Percentiles rank a stretch among this genome's conserved stretches.
Conservation (phyloP, 2,113 vertebrate genomes). For the Neogale vison region DNA sequence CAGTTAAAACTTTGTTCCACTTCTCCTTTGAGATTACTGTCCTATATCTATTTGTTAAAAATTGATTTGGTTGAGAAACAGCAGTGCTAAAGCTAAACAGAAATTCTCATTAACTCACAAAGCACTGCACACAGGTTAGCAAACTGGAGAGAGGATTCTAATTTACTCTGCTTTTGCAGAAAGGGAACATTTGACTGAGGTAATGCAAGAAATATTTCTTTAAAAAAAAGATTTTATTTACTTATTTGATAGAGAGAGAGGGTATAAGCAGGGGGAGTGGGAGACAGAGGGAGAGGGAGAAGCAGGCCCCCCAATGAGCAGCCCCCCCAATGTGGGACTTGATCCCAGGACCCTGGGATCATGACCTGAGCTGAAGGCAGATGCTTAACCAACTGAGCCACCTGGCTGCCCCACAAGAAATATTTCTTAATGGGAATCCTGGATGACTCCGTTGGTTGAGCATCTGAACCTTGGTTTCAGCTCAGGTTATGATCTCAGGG, state of each 20-base stretch:
- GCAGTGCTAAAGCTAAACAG: not conserved
- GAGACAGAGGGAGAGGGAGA: too few species aligned
- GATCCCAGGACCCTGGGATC: too few species aligned
- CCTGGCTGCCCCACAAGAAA: not conserved
- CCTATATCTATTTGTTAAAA: not conserved
- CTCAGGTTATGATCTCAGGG: too few species aligned
- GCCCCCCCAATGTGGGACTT: too few species aligned
- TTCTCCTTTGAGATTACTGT: conserved; percentile 1
- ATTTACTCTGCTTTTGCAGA: not conserved
- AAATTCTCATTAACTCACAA: not conserved
- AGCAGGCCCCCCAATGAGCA: too few species aligned
- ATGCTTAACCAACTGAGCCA: too few species aligned
- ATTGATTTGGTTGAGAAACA: not conserved
- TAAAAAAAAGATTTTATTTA: not conserved
- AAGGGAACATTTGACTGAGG: not conserved
- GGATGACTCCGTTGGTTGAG: too few species aligned
- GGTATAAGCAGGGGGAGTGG: not conserved
- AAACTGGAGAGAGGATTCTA: not conserved
- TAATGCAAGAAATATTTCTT: not conserved
- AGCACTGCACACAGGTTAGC: not conserved
- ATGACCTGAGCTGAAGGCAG: too few species aligned
- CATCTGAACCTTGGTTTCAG: too few species aligned
- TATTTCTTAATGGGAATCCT: too few species aligned
- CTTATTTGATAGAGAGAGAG: not conserved
- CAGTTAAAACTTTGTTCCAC: not conserved